phyloP scores from a whole-genome alignment of 2,888 invertebrate species.

The Rhingia campestris region DNA sequence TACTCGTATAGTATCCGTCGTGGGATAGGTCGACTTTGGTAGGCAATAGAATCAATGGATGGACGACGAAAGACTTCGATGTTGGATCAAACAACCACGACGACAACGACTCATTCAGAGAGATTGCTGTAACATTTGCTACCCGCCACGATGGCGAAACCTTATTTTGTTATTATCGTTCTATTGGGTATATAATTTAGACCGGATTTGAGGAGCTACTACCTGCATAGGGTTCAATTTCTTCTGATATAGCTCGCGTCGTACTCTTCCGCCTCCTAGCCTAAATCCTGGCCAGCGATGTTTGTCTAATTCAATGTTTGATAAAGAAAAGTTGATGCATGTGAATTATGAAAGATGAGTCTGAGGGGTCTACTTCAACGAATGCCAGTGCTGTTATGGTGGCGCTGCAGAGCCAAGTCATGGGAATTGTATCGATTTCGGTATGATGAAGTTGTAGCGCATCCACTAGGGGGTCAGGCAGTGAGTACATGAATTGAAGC shows the following conservation, averaged over 20 bases:
- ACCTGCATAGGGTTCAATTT: conserved; percentile 56
- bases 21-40: conserved; percentile 38
- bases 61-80: conserved; percentile 30
- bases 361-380: conserved; percentile 1
- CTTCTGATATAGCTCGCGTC: conserved; percentile 13
- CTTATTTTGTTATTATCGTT: conserved; percentile 74
- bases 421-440: conserved; percentile 73
- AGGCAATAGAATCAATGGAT: conserved; percentile 32
- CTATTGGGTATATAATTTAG: conserved; percentile 74
- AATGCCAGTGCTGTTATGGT: neutral
- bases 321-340: conserved; percentile 72
- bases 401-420: conserved; percentile 62
- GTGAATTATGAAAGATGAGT: conserved; percentile 71
- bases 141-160: conserved; percentile 67
- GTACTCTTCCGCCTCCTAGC: conserved; percentile 33
- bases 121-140: conserved; percentile 69
- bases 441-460: conserved; percentile 70
- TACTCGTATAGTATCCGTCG: conserved; percentile 35
- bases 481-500: conserved; percentile 47
- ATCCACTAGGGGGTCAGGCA: conserved; percentile 69
- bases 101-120: conserved; percentile 36
- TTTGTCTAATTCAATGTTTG: conserved; percentile 74
- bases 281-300: conserved; percentile 44
- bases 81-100: conserved; percentile 6
- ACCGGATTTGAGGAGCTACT: conserved; percentile 73